phyloP scores from a whole-genome alignment of 2,113 vertebrate species.

The Neogobius melanostomus region DNA sequence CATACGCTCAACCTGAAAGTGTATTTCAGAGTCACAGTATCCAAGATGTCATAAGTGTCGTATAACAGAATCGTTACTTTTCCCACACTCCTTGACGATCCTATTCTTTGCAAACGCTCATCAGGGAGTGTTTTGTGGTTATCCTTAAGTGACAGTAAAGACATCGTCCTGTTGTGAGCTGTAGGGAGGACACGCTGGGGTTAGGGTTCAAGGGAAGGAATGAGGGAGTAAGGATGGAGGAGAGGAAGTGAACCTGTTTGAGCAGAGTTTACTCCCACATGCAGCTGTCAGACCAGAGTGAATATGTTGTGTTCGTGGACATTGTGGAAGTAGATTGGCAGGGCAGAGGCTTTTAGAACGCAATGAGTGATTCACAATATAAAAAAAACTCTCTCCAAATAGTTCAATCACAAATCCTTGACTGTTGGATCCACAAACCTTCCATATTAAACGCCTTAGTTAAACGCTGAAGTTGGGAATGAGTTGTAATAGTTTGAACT shows the following conservation, averaged over 20 bases:
- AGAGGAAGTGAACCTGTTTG: slow-evolving; percentile 10
- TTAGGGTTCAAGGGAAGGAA: slow-evolving; percentile 67
- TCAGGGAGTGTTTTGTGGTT: neutral
- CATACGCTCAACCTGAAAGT: too few relatives aligned
- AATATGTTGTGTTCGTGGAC: too few relatives aligned
- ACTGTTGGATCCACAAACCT: too few relatives aligned
- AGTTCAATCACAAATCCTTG: too few relatives aligned
- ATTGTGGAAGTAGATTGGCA: too few relatives aligned
- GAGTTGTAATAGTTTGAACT: too few relatives aligned
- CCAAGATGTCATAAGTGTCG: too few relatives aligned
- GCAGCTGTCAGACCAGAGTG: slow-evolving; percentile 26
- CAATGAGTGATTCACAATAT: neutral
- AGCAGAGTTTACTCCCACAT: slow-evolving; percentile 22
- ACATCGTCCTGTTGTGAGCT: slow-evolving; percentile 23
- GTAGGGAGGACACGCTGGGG: slow-evolving; percentile 41
- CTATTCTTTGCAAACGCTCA: neutral
- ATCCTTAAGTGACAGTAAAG: slow-evolving; percentile 21
- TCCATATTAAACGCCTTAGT: too few relatives aligned
- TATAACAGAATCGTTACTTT: neutral
- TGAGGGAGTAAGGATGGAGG: slow-evolving; percentile 55
- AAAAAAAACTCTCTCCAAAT: neutral
- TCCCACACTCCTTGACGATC: neutral
- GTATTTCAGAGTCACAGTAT: too few relatives aligned
- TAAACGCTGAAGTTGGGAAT: too few relatives aligned
- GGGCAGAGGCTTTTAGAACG: too few relatives aligned